Evolutionary conservation across 2,797 vertebrate species (phyloP).

Genomic region (Schizopygopsis malacanthus): DNA sequence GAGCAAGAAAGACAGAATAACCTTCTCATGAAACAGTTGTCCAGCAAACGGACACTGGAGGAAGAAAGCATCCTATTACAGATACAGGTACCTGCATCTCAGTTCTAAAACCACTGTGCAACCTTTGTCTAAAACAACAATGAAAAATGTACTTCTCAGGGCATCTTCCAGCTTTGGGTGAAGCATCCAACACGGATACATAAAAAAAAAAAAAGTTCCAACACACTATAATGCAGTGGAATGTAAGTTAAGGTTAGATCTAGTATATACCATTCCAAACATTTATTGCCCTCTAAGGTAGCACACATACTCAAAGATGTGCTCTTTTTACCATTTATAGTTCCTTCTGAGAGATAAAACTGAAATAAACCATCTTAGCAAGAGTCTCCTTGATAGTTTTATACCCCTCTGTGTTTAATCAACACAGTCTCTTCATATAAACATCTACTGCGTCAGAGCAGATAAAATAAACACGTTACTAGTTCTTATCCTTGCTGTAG

Average conservation of each 20-base stretch:
- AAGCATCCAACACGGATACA: background rate
- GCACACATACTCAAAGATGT: constrained; percentile 15
- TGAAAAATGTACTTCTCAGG: background rate
- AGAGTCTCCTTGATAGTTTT: constrained; percentile 36
- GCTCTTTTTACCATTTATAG: constrained; percentile 49
- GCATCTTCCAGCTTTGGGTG: background rate
- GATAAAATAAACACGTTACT: constrained; percentile 47
- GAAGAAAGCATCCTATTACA: constrained; percentile 78
- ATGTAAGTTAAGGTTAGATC: constrained; percentile 21
- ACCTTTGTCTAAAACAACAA: background rate
- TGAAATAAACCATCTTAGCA: constrained; percentile 19
- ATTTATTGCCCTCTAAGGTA: constrained; percentile 1
- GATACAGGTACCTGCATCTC: constrained; percentile 79
- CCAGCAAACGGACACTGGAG: constrained; percentile 76
- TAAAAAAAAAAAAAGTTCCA: background rate
- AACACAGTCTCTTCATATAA: constrained; percentile 43
- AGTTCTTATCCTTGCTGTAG: background rate
- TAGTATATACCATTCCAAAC: constrained; percentile 27
- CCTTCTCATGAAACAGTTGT: constrained; percentile 73
- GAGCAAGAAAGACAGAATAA: constrained; percentile 83
- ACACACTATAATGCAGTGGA: constrained; percentile 14
- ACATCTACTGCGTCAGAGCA: constrained; percentile 39
- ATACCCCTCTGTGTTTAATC: constrained; percentile 45
- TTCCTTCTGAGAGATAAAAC: constrained; percentile 28
- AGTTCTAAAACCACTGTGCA: background rate